These are phyloP conservation scores for Muntiacus muntjak DNA, from an alignment of 2,113 vertebrate genomes.

Conservation along the genomic window DNA sequence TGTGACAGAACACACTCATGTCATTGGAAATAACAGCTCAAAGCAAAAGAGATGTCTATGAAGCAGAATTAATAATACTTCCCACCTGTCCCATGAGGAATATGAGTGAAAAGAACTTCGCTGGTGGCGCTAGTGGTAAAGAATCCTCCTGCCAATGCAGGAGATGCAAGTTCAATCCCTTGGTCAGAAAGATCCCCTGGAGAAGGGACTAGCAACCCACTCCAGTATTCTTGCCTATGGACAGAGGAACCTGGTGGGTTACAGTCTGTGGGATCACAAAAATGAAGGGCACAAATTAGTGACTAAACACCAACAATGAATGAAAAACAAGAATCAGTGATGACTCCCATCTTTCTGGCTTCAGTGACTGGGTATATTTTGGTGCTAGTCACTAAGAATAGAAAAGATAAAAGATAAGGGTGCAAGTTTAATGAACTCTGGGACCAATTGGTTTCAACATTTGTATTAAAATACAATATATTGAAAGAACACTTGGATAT, in stretches of 20 bases:
- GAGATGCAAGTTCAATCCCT: background rate
- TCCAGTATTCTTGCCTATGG: background rate
- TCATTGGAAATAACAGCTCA: background rate
- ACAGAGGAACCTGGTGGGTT: background rate
- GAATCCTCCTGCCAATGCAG: background rate
- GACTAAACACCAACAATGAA: background rate
- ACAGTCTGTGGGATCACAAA: background rate
- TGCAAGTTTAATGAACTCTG: background rate
- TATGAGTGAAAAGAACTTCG: background rate
- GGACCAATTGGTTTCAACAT: background rate
- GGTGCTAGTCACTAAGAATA: background rate
- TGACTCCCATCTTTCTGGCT: background rate
- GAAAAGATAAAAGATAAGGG: background rate
- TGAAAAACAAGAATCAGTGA: background rate
- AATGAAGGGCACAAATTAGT: background rate
- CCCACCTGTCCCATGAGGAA: background rate
- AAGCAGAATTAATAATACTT: background rate
- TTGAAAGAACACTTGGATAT: background rate
- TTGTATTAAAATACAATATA: background rate
- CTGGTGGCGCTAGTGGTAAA: background rate
- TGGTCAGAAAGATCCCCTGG: background rate
- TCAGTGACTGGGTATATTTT: background rate
- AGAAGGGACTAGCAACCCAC: background rate
- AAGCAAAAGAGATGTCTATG: background rate
- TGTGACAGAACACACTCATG: background rate